Evolutionary conservation across 2,113 vertebrate species (phyloP), one percentile per base, ranked within the genome.

Genomic region (Arvicanthis niloticus): DNA sequence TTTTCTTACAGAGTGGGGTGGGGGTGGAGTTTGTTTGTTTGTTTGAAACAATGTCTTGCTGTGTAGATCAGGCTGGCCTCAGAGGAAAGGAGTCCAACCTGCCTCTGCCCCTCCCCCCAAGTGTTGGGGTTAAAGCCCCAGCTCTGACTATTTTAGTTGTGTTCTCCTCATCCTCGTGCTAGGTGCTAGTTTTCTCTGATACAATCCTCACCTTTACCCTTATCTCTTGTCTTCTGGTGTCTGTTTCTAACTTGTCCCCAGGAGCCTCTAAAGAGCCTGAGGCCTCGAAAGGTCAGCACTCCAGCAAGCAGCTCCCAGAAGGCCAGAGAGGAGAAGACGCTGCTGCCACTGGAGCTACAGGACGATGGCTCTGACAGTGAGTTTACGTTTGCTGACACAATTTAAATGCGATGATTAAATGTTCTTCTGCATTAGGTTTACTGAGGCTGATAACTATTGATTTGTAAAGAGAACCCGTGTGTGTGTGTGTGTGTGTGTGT

Each of bases 251-350:
- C 58, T 58, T 60, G 10, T 56, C 21, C 0, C 0, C 70, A 99
- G 99, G 99, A 99, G 94, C 99, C 99, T 5, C 98, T 99, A 78
- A 99, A 99, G 91, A 99, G 99, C 86, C 98, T 99, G 9, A 99
- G 99, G 96, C 99, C 99, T 70, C 99, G 99, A 98, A 99, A 98
- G 96, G 96, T 98, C 0, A 98, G 98, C 0, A 97, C 98, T 4
- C 97, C 99, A 5, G 96, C 98, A 40, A 98, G 99, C 72, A 98
- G 98, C 72, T 93, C 98, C 0, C 99, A 99, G 93, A 99, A 99
- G 95, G 91, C 97, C 0, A 98, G 99, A 88, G 99, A 99, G 81
- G 99, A 99, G 97, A 99, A 99, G 70, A 97, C 98, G 0, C 5
- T 98, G 24, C 5, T 98, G 2, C 99, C 99, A 0, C 95, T 98